A percentile compares a stretch with the other conserved stretches of the same genome.
Conservation (phyloP, 2,113 vertebrate species). For the Lepidothrix coronata region DNA sequence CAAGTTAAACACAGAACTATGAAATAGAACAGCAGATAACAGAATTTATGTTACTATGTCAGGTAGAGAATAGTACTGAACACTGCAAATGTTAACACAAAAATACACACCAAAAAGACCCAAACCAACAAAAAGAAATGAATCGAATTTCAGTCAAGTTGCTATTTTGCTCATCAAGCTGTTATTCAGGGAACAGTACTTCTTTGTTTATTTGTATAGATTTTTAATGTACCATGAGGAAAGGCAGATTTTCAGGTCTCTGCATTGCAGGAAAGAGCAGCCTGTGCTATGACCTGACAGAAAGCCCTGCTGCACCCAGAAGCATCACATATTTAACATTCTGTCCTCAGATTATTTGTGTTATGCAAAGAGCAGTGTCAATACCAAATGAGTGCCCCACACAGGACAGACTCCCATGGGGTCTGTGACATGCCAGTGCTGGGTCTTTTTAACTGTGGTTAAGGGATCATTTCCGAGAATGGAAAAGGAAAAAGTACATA, state of each 20-base stretch:
- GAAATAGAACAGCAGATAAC: neutral
- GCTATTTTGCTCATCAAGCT: neutral
- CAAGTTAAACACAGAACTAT: neutral
- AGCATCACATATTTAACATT: neutral
- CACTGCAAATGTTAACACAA: neutral
- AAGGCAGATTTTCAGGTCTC: neutral
- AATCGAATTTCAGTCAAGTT: neutral
- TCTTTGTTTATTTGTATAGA: neutral
- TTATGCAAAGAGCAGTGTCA: neutral
- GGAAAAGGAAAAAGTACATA: no score
- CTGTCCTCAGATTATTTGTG: neutral
- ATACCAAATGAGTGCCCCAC: neutral
- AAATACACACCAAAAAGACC: no score
- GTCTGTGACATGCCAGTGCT: neutral
- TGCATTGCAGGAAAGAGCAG: neutral
- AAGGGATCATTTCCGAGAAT: neutral
- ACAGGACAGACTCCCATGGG: neutral
- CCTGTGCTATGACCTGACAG: neutral
- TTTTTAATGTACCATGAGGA: rapidly evolving
- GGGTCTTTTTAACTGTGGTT: neutral
- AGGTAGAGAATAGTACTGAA: neutral
- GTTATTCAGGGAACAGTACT: neutral
- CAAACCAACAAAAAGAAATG: neutral
- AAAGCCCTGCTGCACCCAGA: neutral
- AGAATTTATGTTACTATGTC: neutral